Evolutionary conservation across 2,797 vertebrate genomes (phyloP).

Genomic region (Pseudochirops corinnae): DNA sequence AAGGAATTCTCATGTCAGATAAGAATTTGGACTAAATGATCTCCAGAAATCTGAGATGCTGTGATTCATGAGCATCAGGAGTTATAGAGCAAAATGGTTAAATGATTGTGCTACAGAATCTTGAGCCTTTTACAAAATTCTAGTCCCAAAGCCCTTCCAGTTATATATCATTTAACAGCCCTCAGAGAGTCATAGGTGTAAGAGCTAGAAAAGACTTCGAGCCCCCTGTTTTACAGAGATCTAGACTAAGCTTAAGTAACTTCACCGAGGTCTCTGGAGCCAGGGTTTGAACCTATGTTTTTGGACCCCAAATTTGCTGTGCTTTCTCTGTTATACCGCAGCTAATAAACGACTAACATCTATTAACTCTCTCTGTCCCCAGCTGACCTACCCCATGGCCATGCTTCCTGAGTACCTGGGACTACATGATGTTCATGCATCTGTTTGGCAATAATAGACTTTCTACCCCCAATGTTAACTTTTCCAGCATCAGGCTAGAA

Average conservation of each 20-base stretch:
- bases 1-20: background rate
- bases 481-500: background rate
- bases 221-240: background rate
- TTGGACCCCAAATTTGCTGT: background rate
- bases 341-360: background rate
- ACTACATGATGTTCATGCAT: background rate
- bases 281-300: background rate
- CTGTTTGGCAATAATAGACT: background rate
- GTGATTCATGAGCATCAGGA: background rate
- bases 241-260: background rate
- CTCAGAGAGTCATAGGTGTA: background rate
- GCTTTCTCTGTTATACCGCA: background rate
- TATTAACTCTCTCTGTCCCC: background rate
- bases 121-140: background rate
- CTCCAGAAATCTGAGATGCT: background rate
- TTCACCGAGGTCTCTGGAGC: background rate
- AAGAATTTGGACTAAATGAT: background rate
- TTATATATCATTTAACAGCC: background rate
- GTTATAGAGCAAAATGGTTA: background rate
- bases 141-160: constrained; percentile 2
- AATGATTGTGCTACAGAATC: constrained; percentile 17
- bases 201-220: background rate
- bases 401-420: background rate
- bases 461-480: background rate
- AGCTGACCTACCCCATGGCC: background rate